Evolutionary conservation across 2,888 invertebrate genomes (phyloP), one percentile per base, ranked within the genome.

Genomic region (Marronus borbonicus): DNA sequence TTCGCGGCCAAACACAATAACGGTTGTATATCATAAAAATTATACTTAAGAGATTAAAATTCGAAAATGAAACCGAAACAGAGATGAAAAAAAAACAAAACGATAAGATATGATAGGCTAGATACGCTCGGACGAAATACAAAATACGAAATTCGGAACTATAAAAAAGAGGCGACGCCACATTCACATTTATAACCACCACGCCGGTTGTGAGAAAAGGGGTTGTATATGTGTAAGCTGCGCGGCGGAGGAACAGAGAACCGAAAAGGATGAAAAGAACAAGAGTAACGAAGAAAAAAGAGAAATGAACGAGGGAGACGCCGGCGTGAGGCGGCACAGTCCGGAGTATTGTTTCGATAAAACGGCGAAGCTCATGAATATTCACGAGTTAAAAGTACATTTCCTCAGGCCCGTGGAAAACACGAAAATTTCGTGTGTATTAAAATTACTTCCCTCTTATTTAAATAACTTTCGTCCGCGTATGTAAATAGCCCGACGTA

Each of bases 381-480:
- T 72, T 55, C 72, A 72, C 39, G 58, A 58, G 39, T 58, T 31
- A 58, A 72, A 58, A 58, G 72, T 72, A 72, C 72, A 58, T 72
- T 72, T 72, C 58, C 72, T 72, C 72, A 72, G 72, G 44, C 58
- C 58, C 72, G 39, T 31, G 72, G 58, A 72, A 72, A 72, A 72
- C 72, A 58, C 28, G 72, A 72, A 55, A 72, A 44, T 58, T 72
- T 58, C 55, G 72, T 72, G 72, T 72, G 72, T 72, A 72, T 72
- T 72, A 72, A 72, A 72, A 72, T 72, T 72, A 72, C 72, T 72
- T 39, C 60, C 28, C 52, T 72, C 58, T 72, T 72, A 72, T 72
- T 72, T 72, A 58, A 72, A 72, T 72, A 72, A 55, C 55, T 72
- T 58, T 72, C 72, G 72, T 72, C 36, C 58, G 72, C 58, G 58